Base-by-base conservation (phyloP, 2,888 invertebrate genomes). In the Ellobium chinense region DNA sequence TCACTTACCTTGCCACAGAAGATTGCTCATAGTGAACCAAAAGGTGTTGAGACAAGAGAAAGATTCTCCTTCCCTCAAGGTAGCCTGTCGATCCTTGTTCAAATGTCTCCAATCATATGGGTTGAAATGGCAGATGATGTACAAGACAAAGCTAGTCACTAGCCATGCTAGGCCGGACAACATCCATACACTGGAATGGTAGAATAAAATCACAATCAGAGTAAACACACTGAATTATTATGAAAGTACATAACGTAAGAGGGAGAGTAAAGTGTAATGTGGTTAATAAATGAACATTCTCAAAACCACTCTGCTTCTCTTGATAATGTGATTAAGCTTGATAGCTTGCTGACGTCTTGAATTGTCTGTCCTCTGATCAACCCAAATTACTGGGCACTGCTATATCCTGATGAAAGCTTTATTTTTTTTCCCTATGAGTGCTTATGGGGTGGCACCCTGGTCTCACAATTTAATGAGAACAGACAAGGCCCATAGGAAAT, bases 71-170 rank as follows among this genome's bases (percentile, higher is more conserved):
- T 91, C 91, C 24, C 90, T 82, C 0, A 86, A 31, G 0, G 87
- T 88, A 14, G 90, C 89, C 76, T 88, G 86, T n/a, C 85, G 82
- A 75, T 89, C 89, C 62, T 84, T 85, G 21, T 85, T 82, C 87
- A 90, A 86, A 21, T 86, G 82, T 31, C 90, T 82, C 90, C 90
- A 91, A 75, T 89, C 90, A 70, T 89, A 89, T 0, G 91, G 89
- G 73, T 89, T 89, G 75, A 84, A 85, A 78, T 88, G 86, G 27
- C 87, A 86, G 70, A 91, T 89, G 79, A 89, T 83, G 78, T 89
- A 90, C 7, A 90, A 77, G 9, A 88, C 75, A 3, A 86, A 86
- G 65, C 89, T 87, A 34, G 89, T 89, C 12, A 87, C 86, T 65
- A 91, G 69, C 76, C 87, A 87, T 1, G 88, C 88, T 7, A 89